A percentile compares a stretch with the other conserved stretches of the same genome.
Conservation (phyloP, 1,140 invertebrate species). For the Eufriesea mexicana region DNA sequence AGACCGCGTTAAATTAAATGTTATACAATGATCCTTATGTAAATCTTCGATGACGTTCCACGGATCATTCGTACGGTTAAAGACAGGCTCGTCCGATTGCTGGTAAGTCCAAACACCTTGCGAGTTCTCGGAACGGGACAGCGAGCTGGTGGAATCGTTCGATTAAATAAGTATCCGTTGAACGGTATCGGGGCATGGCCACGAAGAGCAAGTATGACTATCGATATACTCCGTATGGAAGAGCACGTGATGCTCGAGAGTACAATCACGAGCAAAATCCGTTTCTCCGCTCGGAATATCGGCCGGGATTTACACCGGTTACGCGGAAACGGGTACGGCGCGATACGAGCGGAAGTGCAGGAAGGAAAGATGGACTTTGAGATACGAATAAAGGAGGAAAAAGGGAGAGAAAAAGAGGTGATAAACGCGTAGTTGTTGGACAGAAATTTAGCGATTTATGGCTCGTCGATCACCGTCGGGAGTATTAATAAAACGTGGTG, state of each 20-base stretch:
- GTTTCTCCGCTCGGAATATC: not conserved
- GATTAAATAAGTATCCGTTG: conserved; percentile 45
- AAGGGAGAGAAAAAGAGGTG: not conserved
- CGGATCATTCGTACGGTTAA: not conserved
- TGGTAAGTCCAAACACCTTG: not conserved
- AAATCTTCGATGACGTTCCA: conserved; percentile 4
- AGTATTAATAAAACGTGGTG: not conserved
- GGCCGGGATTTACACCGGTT: not conserved
- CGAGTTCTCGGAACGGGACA: conserved; percentile 21
- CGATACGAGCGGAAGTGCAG: no score
- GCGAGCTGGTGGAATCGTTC: conserved; percentile 21
- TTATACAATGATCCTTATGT: conserved; percentile 32
- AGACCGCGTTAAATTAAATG: conserved; percentile 32
- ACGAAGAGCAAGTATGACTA: conserved; percentile 19
- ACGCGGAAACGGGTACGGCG: not conserved
- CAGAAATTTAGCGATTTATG: no score
- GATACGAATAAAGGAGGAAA: no score
- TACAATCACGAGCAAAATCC: not conserved
- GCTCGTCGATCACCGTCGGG: not conserved
- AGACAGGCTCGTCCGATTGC: not conserved
- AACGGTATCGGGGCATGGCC: conserved; percentile 20
- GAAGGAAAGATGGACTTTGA: no score
- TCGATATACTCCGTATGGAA: not conserved
- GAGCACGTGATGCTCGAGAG: not conserved
- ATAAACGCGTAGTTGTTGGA: no score